A percentile compares a stretch with the other conserved stretches of the same genome.
These are phyloP conservation scores for Illadopsis cleaveri DNA, from an alignment of 2,113 vertebrate genomes.

Conservation along the genomic window DNA sequence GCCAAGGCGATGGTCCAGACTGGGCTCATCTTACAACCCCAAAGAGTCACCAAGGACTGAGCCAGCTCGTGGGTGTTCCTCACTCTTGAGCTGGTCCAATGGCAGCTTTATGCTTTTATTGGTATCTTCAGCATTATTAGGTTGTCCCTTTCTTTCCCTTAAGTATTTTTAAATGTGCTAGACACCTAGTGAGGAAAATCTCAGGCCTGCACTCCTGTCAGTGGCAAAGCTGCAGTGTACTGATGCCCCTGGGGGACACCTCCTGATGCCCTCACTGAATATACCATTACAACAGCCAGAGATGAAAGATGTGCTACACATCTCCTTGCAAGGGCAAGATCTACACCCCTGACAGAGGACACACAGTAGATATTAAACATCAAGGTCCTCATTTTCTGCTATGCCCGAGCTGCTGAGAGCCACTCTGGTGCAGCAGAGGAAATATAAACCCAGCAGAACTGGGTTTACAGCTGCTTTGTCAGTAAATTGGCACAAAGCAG, in stretches of 20 bases:
- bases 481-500: background rate
- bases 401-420: background rate
- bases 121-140: background rate
- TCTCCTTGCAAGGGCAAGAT: background rate
- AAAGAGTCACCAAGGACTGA: background rate
- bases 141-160: background rate
- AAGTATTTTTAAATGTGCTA: background rate
- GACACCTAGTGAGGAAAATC: background rate
- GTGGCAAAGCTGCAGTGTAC: background rate
- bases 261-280: background rate
- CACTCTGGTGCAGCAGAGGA: background rate
- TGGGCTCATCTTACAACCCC: fast-evolving
- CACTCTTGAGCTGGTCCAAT: background rate
- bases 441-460: background rate
- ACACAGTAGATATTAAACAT: background rate
- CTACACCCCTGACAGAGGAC: background rate
- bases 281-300: background rate
- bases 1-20: background rate
- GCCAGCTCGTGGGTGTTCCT: background rate
- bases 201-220: background rate
- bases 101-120: background rate
- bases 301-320: background rate
- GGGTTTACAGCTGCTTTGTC: background rate
- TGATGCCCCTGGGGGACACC: background rate
- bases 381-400: background rate